These are phyloP conservation scores for Pipistrellus nathusii DNA, from an alignment of 2,797 vertebrate genomes.

Conservation along the genomic window DNA sequence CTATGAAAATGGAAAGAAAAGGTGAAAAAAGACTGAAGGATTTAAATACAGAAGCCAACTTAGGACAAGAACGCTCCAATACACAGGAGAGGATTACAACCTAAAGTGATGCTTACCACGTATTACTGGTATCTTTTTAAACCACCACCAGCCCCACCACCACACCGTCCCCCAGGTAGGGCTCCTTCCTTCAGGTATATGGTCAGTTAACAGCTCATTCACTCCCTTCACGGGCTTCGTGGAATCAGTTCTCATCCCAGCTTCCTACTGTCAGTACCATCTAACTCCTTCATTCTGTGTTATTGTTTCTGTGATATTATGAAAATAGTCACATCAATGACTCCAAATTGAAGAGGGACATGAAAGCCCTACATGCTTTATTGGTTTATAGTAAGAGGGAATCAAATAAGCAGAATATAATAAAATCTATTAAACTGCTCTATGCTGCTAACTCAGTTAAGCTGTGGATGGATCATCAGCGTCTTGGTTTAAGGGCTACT, in stretches of 20 bases:
- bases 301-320: background rate
- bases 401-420: background rate
- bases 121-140: background rate
- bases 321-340: constrained; percentile 2
- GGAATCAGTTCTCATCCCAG: background rate
- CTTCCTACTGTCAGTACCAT: background rate
- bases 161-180: no score
- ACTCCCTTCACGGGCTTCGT: background rate
- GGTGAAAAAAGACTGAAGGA: constrained; percentile 9
- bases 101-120: background rate
- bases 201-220: background rate
- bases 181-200: rapidly evolving
- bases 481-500: background rate
- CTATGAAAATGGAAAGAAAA: constrained; percentile 51
- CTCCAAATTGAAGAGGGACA: background rate
- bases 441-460: background rate
- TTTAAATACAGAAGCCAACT: constrained; percentile 51
- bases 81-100: background rate
- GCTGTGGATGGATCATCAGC: no score
- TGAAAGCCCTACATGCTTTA: background rate
- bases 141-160: background rate
- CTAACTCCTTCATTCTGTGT: background rate
- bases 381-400: background rate
- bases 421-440: background rate
- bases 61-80: background rate